Evolutionary conservation across 2,113 vertebrate species (phyloP), one percentile per base, ranked within the genome.

Genomic region (Ictidomys tridecemlineatus): DNA sequence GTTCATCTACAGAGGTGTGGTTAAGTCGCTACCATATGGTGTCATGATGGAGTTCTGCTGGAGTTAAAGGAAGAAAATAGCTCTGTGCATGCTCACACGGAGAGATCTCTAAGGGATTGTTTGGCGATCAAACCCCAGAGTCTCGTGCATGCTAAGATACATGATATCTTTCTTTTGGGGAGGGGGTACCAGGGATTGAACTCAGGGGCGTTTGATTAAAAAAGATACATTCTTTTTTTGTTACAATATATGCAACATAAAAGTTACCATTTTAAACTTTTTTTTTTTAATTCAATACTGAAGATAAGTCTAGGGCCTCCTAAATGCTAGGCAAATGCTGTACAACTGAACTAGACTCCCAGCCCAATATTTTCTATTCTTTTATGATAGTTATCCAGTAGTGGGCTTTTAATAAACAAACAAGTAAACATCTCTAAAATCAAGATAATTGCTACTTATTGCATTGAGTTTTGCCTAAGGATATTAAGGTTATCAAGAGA

Each of bases 381-480:
- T 63, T 67, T 34, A 63, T 61, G 63, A 30, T 53, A 65, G 11
- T 32, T 28, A 42, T 79, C 56, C 63, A 32, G 20, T 51, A 84
- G 34, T 48, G 74, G 28, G 51, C 58, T 95, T 96, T 67, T n/a
- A 26, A 72, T 30, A 30, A 92, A 22, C 24, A 78, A 92, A 22
- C 16, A 69, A 61, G 76, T 17, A 30, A 26, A 77, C 14, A 45
- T 32, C 32, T 92, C 67, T 84, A 74, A 93, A 93, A 32, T 53
- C 61, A 5, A 5, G 72, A 39, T 67, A 85, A 61, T 80, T 58
- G 45, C 45, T 74, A 32, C 56, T 76, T 61, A 8, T 77, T 63
- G 67, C 17, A 69, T 70, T 85, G 30, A 74, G 37, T 85, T 34
- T 93, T 96, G 28, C 85, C 48, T 89, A 69, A 93, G 26, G 73